phyloP scores from a whole-genome alignment of 2,797 vertebrate genomes.

The Delichon dasypus region DNA sequence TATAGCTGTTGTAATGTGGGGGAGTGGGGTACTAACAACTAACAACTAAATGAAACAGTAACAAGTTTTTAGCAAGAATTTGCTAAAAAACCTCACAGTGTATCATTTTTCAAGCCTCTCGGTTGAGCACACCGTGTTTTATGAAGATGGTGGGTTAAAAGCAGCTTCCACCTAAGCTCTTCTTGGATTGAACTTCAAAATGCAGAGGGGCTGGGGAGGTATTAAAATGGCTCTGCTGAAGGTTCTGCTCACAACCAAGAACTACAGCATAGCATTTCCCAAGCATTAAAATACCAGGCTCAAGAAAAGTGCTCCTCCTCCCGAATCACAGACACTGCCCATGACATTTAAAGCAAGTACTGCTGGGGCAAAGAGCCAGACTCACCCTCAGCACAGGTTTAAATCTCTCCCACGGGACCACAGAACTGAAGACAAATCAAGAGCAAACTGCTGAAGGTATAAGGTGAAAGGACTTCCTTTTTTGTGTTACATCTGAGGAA shows the following conservation, averaged over 20 bases:
- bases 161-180: not conserved
- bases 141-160: not conserved
- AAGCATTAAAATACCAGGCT: not conserved
- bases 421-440: not conserved
- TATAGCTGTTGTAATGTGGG: rapidly evolving
- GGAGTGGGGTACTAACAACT: not conserved
- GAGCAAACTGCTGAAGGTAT: not conserved
- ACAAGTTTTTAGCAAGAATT: not conserved
- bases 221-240: not conserved
- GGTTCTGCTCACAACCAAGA: not conserved
- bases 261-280: not conserved
- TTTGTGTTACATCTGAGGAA: not conserved
- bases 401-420: not conserved
- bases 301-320: too few species aligned
- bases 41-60: not conserved
- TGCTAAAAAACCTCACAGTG: not conserved
- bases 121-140: not conserved
- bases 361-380: not conserved
- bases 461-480: too few species aligned
- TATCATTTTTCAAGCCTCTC: not conserved
- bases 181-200: not conserved
- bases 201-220: not conserved
- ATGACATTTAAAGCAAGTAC: not conserved
- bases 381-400: not conserved
- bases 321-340: rapidly evolving